Evolutionary conservation across 2,113 vertebrate genomes (phyloP).

Genomic region (Pangasianodon hypophthalmus): DNA sequence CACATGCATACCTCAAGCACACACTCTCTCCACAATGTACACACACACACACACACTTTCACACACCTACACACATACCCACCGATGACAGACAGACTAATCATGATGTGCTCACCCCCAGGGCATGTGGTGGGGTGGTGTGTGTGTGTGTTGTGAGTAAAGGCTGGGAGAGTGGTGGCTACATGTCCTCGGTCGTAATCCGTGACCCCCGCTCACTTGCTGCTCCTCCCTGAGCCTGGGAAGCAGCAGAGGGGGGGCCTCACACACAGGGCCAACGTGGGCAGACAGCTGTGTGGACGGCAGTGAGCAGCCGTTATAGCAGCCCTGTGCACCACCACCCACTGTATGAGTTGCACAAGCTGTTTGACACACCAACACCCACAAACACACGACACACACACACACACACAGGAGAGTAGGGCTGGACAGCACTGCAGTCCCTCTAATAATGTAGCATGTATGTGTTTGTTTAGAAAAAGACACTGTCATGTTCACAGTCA

Average conservation of each 20-base stretch:
- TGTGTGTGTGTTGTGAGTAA: constrained; percentile 49
- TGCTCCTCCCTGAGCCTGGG: constrained; percentile 68
- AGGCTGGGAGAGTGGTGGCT: constrained; percentile 47
- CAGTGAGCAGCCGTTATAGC: constrained; percentile 71
- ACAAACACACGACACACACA: background rate
- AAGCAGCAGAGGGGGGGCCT: constrained; percentile 70
- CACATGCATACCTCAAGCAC: constrained; percentile 23
- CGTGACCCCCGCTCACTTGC: constrained; percentile 63
- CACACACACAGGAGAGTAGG: background rate
- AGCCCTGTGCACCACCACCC: constrained; percentile 53
- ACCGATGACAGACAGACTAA: constrained; percentile 47
- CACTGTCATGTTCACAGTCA: too few species aligned
- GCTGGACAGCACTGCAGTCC: background rate
- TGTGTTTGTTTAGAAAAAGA: too few species aligned
- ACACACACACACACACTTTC: constrained; percentile 5
- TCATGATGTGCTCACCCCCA: constrained; percentile 41
- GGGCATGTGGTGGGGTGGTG: constrained; percentile 43
- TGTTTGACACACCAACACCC: constrained; percentile 40
- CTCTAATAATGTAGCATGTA: background rate
- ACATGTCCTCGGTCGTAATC: constrained; percentile 63
- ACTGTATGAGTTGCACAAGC: constrained; percentile 37
- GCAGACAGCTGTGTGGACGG: constrained; percentile 74
- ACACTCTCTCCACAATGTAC: constrained; percentile 1
- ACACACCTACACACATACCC: constrained; percentile 25
- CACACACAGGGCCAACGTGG: constrained; percentile 62